Evolutionary conservation across 2,888 invertebrate species (phyloP).

Genomic region (Lamellibrachia satsuma): DNA sequence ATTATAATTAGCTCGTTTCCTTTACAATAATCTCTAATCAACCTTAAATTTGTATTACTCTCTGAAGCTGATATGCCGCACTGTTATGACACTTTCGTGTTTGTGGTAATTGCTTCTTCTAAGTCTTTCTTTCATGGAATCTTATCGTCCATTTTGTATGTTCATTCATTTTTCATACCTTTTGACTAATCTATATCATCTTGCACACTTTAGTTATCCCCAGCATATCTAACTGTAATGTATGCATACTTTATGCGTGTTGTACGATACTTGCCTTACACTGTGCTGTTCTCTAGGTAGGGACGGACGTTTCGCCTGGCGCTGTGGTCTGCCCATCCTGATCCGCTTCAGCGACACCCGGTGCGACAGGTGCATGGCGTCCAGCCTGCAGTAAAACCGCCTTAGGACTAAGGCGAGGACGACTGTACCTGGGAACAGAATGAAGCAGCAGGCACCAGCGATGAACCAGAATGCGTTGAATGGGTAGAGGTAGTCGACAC

Average conservation of each 20-base stretch:
- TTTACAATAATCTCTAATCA: no score
- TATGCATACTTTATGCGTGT: background rate
- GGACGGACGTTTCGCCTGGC: constrained; percentile 9
- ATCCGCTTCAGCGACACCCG: background rate
- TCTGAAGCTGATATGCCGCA: no score
- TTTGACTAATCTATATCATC: no score
- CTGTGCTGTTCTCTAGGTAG: background rate
- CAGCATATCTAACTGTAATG: background rate
- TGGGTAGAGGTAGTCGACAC: background rate
- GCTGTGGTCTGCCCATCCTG: background rate
- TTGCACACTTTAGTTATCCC: no score
- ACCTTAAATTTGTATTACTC: no score
- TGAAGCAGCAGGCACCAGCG: background rate
- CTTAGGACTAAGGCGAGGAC: background rate
- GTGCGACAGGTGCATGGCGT: background rate
- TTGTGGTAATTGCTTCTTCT: no score
- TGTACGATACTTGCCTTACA: background rate
- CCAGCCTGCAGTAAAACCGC: background rate
- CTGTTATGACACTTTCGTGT: no score
- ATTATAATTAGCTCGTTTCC: no score
- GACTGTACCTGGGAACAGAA: background rate
- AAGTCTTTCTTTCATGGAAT: no score
- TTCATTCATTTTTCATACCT: no score
- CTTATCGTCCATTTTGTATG: no score
- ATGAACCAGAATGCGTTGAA: constrained; percentile 12